These are phyloP conservation scores for Gonioctena quinquepunctata DNA, from an alignment of 1,140 invertebrate genomes.

Conservation along the genomic window DNA sequence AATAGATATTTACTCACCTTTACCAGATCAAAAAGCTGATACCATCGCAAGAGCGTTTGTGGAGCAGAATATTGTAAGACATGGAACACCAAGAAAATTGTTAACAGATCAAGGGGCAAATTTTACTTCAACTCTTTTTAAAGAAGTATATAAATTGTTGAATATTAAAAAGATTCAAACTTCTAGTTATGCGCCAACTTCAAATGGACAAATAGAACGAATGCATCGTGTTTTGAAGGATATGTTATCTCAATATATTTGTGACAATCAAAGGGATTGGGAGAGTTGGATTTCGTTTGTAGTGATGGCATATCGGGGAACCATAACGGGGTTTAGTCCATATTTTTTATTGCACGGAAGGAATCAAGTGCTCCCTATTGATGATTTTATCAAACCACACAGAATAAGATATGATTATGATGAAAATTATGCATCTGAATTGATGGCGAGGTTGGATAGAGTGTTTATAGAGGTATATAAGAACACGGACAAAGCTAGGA, in stretches of 20 bases:
- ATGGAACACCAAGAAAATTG: conserved; percentile 33
- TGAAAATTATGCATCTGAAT: neutral
- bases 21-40: conserved; percentile 27
- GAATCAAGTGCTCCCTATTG: conserved; percentile 7
- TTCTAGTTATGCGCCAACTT: conserved; percentile 46
- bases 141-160: neutral
- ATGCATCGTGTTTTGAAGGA: conserved; percentile 53
- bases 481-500: neutral
- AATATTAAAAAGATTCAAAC: conserved; percentile 14
- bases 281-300: conserved; percentile 7
- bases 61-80: conserved; percentile 25
- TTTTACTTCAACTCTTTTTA: conserved; percentile 17
- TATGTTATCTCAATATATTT: conserved; percentile 58
- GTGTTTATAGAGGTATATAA: neutral
- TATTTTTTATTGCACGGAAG: conserved; percentile 9
- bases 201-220: conserved; percentile 56
- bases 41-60: conserved; percentile 29
- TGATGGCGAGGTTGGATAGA: neutral
- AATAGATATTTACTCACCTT: conserved; percentile 16
- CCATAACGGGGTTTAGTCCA: conserved; percentile 2
- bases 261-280: neutral
- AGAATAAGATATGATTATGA: neutral
- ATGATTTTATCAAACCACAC: neutral
- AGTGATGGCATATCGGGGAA: neutral
- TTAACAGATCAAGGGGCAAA: conserved; percentile 41